Base-by-base conservation (phyloP, 2,113 vertebrate species). In the Oryzias curvinotus region DNA sequence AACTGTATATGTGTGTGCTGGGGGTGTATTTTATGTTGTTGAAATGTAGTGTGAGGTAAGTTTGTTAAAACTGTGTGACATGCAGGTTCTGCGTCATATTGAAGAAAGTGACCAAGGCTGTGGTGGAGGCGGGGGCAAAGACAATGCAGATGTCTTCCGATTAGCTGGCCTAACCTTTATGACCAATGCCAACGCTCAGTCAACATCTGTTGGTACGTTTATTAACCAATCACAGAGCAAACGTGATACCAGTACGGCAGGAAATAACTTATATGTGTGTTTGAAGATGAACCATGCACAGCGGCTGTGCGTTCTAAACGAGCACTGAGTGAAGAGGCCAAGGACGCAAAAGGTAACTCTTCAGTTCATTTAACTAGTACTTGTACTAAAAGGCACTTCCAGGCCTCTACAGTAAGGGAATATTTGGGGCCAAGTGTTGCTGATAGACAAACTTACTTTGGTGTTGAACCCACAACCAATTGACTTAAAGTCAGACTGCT, bases 101-200 rank as follows among this genome's bases (percentile, higher is more conserved):
- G 96, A 98, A 63, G 78, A 78, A n/a, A 94, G 88, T 14, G 97
- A 99, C 80, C 91, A 87, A 43, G 97, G 96, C 10, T 98, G 97
- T 23, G 96, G 95, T 0, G 95, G 93, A 10, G 96, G 96, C 0
- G 96, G 95, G 1, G 97, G 97, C 14, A 81, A 1, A 64, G 84
- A 97, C 80, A 94, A 89, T 0, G n/a, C 92, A 0, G 92, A 95
- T 0, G 95, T 98, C 0, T 97, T 99, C 72, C 73, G 69, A 7
- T 80, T 91, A 49, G 92, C 95, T 0, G 97, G 97, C 13, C 93
- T 99, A 61, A 95, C 92, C 0, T 96, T 98, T 70, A 60, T 97
- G 18, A 97, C 96, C 19, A 98, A 97, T 0, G 92, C 95, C 19
- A 96, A 97, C 0, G 88, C 88, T 14, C 85, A 90, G 75, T 50